A percentile compares a stretch with the other conserved stretches of the same genome.
These are phyloP conservation scores for Anthoscopus minutus DNA, from an alignment of 2,113 vertebrate species.

Conservation along the genomic window DNA sequence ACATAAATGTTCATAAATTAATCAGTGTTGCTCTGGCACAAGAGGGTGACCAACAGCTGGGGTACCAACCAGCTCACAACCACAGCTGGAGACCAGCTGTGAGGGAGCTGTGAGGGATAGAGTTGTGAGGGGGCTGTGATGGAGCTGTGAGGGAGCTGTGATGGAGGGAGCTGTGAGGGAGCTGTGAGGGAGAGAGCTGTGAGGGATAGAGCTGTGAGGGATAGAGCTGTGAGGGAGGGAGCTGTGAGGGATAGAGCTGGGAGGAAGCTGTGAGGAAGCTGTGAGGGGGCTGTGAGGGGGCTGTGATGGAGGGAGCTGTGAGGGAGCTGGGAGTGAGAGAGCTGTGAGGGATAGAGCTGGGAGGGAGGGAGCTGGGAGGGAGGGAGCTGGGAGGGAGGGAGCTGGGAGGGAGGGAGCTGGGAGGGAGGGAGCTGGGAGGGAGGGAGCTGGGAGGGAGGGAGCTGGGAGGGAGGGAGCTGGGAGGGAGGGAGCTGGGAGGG, in stretches of 20 bases:
- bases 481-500: not conserved
- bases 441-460: fast-evolving
- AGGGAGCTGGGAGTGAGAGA: too few species aligned
- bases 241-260: too few species aligned
- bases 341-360: too few species aligned
- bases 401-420: too few species aligned
- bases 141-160: too few species aligned
- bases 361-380: not conserved
- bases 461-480: too few species aligned
- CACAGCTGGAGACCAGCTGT: not conserved
- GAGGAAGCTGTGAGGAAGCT: too few species aligned
- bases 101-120: fast-evolving
- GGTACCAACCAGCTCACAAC: not conserved
- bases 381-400: fast-evolving
- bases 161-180: not conserved
- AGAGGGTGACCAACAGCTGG: not conserved
- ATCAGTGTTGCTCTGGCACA: fast-evolving
- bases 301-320: too few species aligned
- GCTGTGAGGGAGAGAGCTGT: fast-evolving
- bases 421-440: not conserved
- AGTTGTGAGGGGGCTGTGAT: too few species aligned
- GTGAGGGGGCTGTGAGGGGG: not conserved
- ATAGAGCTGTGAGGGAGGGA: fast-evolving
- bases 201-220: too few species aligned
- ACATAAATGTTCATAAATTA: not conserved